Evolutionary conservation across 2,888 invertebrate genomes (phyloP), one percentile per base, ranked within the genome.

Genomic region (Brachypterus glaber): DNA sequence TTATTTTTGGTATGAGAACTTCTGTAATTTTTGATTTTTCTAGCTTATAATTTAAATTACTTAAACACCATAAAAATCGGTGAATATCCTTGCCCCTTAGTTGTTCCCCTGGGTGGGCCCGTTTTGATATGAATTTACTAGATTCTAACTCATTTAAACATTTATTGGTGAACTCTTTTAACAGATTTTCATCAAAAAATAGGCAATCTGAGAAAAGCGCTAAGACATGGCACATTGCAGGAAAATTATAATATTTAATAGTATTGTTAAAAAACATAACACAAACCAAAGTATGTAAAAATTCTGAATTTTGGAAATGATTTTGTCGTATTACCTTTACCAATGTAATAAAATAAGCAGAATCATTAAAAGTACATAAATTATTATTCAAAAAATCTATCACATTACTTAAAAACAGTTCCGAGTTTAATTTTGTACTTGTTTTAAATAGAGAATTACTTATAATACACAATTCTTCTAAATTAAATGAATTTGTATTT

Each of bases 41-140:
- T 25, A 45, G 27, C 34, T 50, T 51, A 39, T 59, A 59, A 38
- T 63, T 54, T 21, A 54, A 47, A 38, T 49, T 58, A 47, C 63
- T 61, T 17, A 62, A 43, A 27, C 60, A 52, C 68, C 69, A 69
- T 9, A 70, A 49, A 37, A 69, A 60, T 33, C 63, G 55, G 33
- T 62, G 60, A n/a, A 70, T 53, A 52, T 71, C 70, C 52, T 70
- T 69, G 3, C 50, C 45, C 37, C 69, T 55, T 12, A 55, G 46
- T 32, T 54, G 49, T 17, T 54, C 49, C 8, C 32, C 42, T 17
- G 51, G 47, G 47, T 53, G 43, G 18, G 37, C 13, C 24, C 47
- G 39, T 41, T 44, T 47, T 7, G 52, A 36, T 12, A 32, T 39
- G 35, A 47, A 49, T 17, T 38, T 17, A 32, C 42, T 44, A 17